Evolutionary conservation across 2,888 invertebrate genomes (phyloP).

Genomic region (Sclerodermus sp.): DNA sequence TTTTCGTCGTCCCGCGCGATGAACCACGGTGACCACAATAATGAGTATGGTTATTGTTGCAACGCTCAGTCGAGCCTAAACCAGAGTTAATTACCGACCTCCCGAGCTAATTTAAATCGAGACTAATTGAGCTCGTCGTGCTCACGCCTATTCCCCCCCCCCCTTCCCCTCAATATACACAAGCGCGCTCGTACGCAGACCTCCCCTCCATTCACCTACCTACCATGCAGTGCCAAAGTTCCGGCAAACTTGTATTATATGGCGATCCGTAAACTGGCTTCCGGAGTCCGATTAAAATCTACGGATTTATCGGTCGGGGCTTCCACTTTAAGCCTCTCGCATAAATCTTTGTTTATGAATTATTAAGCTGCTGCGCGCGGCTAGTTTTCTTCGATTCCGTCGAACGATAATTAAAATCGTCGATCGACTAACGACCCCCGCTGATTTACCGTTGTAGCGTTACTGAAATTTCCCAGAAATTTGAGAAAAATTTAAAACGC

Average conservation of each 20-base stretch:
- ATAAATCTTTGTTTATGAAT: too few relatives aligned
- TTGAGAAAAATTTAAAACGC: neutral
- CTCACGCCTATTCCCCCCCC: conserved; percentile 11
- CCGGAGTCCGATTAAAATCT: conserved; percentile 19
- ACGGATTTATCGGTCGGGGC: conserved; percentile 8
- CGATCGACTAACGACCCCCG: neutral
- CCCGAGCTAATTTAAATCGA: conserved; percentile 47
- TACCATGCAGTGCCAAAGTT: too few relatives aligned
- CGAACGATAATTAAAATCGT: too few relatives aligned
- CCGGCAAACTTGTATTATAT: conserved; percentile 12
- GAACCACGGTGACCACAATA: conserved; percentile 16
- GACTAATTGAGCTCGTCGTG: conserved; percentile 43
- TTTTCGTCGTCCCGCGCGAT: too few relatives aligned
- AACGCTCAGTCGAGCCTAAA: too few relatives aligned
- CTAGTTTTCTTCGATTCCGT: too few relatives aligned
- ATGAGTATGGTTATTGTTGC: conserved; percentile 37
- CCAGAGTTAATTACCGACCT: conserved; percentile 47
- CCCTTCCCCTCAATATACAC: conserved; percentile 1
- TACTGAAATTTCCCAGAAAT: too few relatives aligned
- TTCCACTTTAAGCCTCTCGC: too few relatives aligned
- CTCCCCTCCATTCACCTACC: too few relatives aligned
- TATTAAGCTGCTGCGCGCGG: too few relatives aligned
- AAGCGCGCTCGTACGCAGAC: too few relatives aligned
- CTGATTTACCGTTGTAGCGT: too few relatives aligned
- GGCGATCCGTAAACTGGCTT: conserved; percentile 2